Percentiles rank a stretch among this genome's conserved stretches.
Conservation (phyloP, 1,140 invertebrate species). For the Epicauta chinensis region DNA sequence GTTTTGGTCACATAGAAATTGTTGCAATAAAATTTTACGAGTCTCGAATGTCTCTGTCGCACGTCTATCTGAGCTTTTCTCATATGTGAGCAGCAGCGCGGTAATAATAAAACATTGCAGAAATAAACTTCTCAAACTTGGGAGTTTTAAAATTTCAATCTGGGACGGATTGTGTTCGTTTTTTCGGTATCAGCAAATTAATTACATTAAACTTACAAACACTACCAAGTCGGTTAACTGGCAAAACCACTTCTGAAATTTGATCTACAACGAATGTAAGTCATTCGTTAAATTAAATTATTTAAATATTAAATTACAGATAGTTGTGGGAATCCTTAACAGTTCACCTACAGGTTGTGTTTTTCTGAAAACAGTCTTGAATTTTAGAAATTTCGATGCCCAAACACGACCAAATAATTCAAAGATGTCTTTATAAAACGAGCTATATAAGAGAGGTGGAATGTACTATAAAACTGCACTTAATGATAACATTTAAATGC, state of each 20-base stretch:
- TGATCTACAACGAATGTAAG: constrained; percentile 11
- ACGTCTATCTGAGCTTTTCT: no score
- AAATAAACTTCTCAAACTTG: no score
- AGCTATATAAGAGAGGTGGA: constrained; percentile 6
- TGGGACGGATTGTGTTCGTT: constrained; percentile 19
- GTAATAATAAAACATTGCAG: no score
- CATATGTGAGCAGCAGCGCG: no score
- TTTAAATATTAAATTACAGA: constrained; percentile 10
- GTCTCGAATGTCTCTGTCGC: constrained; percentile 1
- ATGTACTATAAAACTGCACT: constrained; percentile 17
- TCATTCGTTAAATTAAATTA: constrained; percentile 14
- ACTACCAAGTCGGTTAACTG: constrained; percentile 4
- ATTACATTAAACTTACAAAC: constrained; percentile 9
- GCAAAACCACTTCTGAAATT: constrained; percentile 14
- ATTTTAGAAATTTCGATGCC: neutral
- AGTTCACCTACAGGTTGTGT: no score
- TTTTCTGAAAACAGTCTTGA: no score
- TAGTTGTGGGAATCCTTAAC: no score
- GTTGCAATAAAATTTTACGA: constrained; percentile 34
- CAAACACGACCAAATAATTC: constrained; percentile 4
- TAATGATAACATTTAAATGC: constrained; percentile 28
- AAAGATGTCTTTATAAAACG: constrained; percentile 23
- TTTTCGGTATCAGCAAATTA: constrained; percentile 8
- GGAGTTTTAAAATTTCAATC: no score
- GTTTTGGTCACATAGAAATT: constrained; percentile 22